Base-by-base conservation (phyloP, 2,113 vertebrate species). In the human region DNA sequence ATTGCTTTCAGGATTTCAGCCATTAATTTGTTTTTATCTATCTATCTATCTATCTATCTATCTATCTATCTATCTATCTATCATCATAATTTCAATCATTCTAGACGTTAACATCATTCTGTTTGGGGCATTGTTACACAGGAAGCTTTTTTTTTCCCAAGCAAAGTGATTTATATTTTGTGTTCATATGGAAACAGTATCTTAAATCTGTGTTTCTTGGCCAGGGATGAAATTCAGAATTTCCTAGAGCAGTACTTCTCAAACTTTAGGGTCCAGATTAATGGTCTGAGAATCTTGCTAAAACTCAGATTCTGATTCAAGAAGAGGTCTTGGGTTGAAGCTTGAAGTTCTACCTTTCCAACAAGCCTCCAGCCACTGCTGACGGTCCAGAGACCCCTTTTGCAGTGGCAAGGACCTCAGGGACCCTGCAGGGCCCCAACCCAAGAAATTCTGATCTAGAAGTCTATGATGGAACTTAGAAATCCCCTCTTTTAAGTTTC, bases 31-130 rank as follows among this genome's bases (percentile, higher is more conserved):
- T 90, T 85, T 45, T 59, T 32, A 32, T 70, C n/a, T 11, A 57
- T 16, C 6, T 78, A 52, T 7, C 52, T 0, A 55, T 55, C 52
- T 55, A 18, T 55, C 59, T 61, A 25, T 61, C 59, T 61, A 11
- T 61, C 59, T 61, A 11, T 61, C 61, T 78, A 45, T 7, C 59
- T 61, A 59, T 25, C 57, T 2, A 30, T 61, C 59, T 2, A 13
- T 13, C 61, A 64, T 30, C 61, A 82, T 86, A 43, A 68, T 20
- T 10, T 10, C 13, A 88, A 13, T 75, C n/a, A 2, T 4, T 35
- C 59, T 92, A 72, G 40, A 94, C 20, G 59, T 91, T 68, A 86
- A 93, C 35, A 89, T 84, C 45, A 68, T 73, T 95, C 50, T 55
- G 1, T 43, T n/a, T 59, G 17, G 5, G 45, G 11, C 23, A 45